Conservation (phyloP, 2,888 invertebrate genomes). For the Pristionchus fissidentatus region DNA sequence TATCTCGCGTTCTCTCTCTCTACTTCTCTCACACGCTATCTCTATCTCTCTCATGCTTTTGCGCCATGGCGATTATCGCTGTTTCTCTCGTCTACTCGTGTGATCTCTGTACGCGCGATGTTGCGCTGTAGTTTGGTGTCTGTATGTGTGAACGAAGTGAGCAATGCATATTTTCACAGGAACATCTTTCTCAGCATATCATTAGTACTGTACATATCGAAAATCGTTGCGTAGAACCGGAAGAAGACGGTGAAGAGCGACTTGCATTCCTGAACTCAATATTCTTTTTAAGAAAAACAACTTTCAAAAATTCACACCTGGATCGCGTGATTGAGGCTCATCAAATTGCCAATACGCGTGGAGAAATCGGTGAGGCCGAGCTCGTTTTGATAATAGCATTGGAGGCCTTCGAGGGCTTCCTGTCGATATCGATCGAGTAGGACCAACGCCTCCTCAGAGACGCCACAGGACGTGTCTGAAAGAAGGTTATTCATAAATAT, state of each 20-base stretch:
- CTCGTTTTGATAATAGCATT: background rate
- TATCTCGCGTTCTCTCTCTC: background rate
- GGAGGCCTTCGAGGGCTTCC: background rate
- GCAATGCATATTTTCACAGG: background rate
- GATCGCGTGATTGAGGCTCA: background rate
- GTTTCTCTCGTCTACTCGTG: no score
- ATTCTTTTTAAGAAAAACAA: background rate
- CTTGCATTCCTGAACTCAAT: conserved; percentile 10
- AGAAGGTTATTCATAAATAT: no score
- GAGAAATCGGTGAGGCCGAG: background rate
- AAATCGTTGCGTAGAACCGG: background rate
- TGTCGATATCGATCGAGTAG: background rate
- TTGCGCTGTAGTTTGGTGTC: no score
- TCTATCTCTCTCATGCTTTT: background rate
- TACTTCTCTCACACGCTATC: background rate
- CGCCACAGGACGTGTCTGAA: background rate
- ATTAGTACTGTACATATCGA: background rate
- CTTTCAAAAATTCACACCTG: background rate
- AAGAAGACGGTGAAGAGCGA: conserved; percentile 9
- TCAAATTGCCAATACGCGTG: conserved; percentile 11
- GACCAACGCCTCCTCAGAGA: background rate
- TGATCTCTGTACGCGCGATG: no score
- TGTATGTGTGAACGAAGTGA: no score
- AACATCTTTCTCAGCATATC: background rate
- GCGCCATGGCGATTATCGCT: background rate